Evolutionary conservation across 2,113 vertebrate genomes (phyloP).

Genomic region (Menidia beryllina): DNA sequence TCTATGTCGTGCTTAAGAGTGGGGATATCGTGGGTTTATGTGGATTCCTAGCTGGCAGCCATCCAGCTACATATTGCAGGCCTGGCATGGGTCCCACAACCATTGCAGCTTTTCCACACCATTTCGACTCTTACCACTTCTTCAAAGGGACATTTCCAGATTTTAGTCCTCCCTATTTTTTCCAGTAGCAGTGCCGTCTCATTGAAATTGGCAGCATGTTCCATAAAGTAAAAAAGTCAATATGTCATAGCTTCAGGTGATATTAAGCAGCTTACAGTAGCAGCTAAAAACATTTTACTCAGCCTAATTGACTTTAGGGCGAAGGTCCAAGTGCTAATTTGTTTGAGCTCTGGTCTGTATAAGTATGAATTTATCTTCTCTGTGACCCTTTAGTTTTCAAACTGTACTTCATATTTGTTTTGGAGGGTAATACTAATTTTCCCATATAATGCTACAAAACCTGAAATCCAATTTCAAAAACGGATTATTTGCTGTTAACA

Average conservation of each 20-base stretch:
- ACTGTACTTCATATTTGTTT: too few relatives aligned
- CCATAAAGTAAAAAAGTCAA: not conserved
- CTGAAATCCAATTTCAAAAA: too few relatives aligned
- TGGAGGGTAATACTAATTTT: too few relatives aligned
- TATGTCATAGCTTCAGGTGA: constrained; percentile 3
- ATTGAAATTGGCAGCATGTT: not conserved
- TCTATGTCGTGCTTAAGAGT: constrained; percentile 37
- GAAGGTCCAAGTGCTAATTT: too few relatives aligned
- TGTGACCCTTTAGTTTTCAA: too few relatives aligned
- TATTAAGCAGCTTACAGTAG: not conserved
- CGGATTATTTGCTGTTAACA: constrained; percentile 6
- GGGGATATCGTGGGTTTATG: constrained; percentile 62
- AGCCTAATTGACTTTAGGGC: constrained; percentile 5
- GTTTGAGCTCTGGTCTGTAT: too few relatives aligned
- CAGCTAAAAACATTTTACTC: constrained; percentile 4
- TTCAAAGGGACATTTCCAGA: constrained; percentile 21
- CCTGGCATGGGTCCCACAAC: constrained; percentile 59
- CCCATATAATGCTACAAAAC: too few relatives aligned
- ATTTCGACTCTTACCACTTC: constrained; percentile 29
- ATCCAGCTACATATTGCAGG: constrained; percentile 70
- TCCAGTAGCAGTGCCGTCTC: constrained; percentile 5
- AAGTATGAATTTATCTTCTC: too few relatives aligned
- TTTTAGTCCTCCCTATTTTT: constrained; percentile 13
- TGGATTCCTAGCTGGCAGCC: constrained; percentile 61
- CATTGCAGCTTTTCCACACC: constrained; percentile 58